Evolutionary conservation across 2,113 vertebrate genomes (phyloP), one percentile per base, ranked within the genome.

Genomic region (Orycteropus afer): DNA sequence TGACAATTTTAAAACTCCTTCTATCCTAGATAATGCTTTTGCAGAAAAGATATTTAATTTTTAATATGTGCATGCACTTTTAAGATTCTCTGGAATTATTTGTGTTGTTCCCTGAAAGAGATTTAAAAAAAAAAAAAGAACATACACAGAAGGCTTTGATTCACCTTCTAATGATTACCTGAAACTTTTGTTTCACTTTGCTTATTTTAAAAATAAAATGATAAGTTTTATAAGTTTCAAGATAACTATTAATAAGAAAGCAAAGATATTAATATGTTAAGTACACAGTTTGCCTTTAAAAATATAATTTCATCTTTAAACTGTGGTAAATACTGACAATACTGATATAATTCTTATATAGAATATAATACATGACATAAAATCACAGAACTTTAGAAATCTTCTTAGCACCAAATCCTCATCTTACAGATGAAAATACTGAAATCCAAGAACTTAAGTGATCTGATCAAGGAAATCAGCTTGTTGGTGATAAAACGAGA

Each of bases 141-240:
- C 29, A 78, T 34, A 69, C 67, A 67, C 3, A 82, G 32, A 53
- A 90, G 74, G n/a, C 4, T 92, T 89, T 3, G 34, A 2, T 65
- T 84, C 51, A 91, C 42, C 23, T n/a, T 59, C 69, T 86, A 45
- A n/a, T 13, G 11, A 55, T 89, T 61, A 76, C 17, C 55, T 34
- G 40, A 86, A 78, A 55, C 34, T 93, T 51, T 7, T 45, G 32
- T 74, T 93, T 86, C 25, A 49, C 51, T 95, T 76, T 83, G 2
- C n/a, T 73, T n/a, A n/a, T n/a, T n/a, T 78, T 63, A 88, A 65
- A 65, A 34, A n/a, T n/a, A n/a, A n/a, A n/a, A n/a, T n/a, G n/a
- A n/a, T n/a, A n/a, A n/a, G n/a, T n/a, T n/a, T n/a, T n/a, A 4
- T 69, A 40, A n/a, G 27, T 87, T 95, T 93, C 78, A 80, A 96